These are phyloP conservation scores for Scaptomyza montana DNA, from an alignment of 1,140 invertebrate species.

Conservation along the genomic window DNA sequence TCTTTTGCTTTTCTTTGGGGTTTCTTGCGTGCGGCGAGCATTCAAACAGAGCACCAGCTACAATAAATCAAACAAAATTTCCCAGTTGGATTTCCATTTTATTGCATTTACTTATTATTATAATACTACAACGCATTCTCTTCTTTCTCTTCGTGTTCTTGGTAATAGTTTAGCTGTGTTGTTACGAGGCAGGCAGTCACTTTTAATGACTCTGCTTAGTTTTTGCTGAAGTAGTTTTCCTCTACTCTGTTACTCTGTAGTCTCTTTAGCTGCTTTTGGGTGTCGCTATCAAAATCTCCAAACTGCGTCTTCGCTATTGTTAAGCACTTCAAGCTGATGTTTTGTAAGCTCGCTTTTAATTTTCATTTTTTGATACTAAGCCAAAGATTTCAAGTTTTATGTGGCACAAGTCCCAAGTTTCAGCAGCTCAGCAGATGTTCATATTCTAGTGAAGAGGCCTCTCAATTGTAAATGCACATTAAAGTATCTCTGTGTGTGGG, in stretches of 20 bases:
- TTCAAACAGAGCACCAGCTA: constrained; percentile 17
- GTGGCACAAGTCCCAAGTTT: neutral
- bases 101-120: constrained; percentile 79
- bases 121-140: constrained; percentile 25
- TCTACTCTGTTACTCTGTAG: neutral
- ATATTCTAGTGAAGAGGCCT: constrained; percentile 4
- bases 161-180: constrained; percentile 11
- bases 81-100: constrained; percentile 80
- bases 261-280: constrained; percentile 6
- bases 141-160: neutral
- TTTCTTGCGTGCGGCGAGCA: constrained; percentile 2
- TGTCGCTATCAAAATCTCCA: constrained; percentile 12
- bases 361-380: constrained; percentile 48
- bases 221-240: constrained; percentile 11
- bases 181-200: constrained; percentile 29
- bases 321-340: constrained; percentile 60
- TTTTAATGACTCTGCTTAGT: constrained; percentile 68
- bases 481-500: constrained; percentile 25
- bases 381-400: constrained; percentile 64
- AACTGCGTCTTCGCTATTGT: constrained; percentile 62
- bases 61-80: constrained; percentile 77
- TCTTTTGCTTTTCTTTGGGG: constrained; percentile 27
- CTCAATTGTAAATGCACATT: constrained; percentile 41
- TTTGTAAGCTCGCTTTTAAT: constrained; percentile 7
- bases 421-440: constrained; percentile 16